Base-by-base conservation (phyloP, 2,888 invertebrate species). In the Buathra laborator region DNA sequence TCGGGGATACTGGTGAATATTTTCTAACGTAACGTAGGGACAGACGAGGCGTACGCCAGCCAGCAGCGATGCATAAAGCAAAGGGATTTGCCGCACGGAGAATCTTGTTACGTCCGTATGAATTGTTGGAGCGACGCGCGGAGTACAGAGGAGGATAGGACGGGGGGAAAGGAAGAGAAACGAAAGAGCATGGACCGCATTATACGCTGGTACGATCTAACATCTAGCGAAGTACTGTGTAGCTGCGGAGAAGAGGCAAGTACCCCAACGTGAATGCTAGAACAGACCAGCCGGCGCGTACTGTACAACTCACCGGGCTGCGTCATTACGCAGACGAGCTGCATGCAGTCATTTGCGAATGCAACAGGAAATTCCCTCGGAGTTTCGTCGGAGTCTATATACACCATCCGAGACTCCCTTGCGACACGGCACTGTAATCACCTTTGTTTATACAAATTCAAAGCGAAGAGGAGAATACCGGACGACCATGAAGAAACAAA, bases 61-160 rank as follows among this genome's bases (percentile, higher is more conserved):
- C 74, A 78, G 75, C 72, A 56, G 75, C 74, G 71, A 79, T 82
- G 85, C 85, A 82, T 85, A 85, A 82, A 82, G 85, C 82, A 85
- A 79, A 85, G 82, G 82, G 85, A 85, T 85, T 85, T 85, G 82
- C 82, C 77, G 77, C 81, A 84, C 72, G 66, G 82, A 79, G 79
- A 82, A 85, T 85, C 82, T 82, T 80, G 85, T 85, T 85, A 85
- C 82, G 82, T 82, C 51, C 75, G 75, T 85, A 85, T 85, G 85
- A 85, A 85, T 82, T 85, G 85, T 79, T 66, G 79, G 85, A 76
- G 72, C 44, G 44, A 67, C 72, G 37, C 59, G 77, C 14, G 59
- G 32, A 74, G 56, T 29, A n/a, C 62, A 44, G 24, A 51, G 72
- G 29, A 70, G 68, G 77, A n/a, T 19, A 44, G 66, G 3, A 29